Conservation (phyloP, 2,113 vertebrate genomes). For the Macheiramphus alcinus region DNA sequence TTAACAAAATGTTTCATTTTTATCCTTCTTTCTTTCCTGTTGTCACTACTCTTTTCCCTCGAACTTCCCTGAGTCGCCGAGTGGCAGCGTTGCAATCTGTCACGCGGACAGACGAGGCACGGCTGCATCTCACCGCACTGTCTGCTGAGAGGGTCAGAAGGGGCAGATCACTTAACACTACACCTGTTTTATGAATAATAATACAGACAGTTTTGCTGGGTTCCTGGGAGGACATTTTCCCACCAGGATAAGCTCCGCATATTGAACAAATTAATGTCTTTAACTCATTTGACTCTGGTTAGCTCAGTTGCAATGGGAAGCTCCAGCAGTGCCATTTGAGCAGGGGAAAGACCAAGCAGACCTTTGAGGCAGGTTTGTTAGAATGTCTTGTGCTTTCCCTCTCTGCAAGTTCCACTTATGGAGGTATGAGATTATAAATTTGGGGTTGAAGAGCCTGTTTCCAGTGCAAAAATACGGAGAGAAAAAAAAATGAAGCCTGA, state of each 20-base stretch:
- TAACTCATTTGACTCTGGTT: constrained; percentile 41
- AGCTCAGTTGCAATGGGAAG: neutral
- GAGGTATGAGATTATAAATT: neutral
- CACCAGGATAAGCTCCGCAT: constrained; percentile 7
- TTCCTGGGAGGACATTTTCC: constrained; percentile 56
- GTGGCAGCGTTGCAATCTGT: constrained; percentile 43
- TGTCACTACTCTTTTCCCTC: neutral
- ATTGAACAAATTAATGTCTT: constrained; percentile 45
- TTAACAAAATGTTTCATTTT: constrained; percentile 20
- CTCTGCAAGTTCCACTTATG: neutral
- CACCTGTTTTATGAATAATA: constrained; percentile 65
- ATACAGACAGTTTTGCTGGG: neutral
- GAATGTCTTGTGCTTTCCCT: neutral
- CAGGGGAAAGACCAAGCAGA: neutral
- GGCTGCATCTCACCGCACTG: constrained; percentile 35
- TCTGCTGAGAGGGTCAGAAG: constrained; percentile 50
- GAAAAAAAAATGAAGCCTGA: neutral
- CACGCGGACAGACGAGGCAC: neutral
- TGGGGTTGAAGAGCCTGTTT: neutral
- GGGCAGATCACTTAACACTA: constrained; percentile 67
- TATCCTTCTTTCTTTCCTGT: constrained; percentile 18
- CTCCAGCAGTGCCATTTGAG: neutral
- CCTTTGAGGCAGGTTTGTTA: neutral
- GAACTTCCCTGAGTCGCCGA: neutral
- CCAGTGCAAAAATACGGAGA: neutral